phyloP scores from a whole-genome alignment of 30 jellyfish, hydroid and myxozoan species.

The Aurelia sp. region DNA sequence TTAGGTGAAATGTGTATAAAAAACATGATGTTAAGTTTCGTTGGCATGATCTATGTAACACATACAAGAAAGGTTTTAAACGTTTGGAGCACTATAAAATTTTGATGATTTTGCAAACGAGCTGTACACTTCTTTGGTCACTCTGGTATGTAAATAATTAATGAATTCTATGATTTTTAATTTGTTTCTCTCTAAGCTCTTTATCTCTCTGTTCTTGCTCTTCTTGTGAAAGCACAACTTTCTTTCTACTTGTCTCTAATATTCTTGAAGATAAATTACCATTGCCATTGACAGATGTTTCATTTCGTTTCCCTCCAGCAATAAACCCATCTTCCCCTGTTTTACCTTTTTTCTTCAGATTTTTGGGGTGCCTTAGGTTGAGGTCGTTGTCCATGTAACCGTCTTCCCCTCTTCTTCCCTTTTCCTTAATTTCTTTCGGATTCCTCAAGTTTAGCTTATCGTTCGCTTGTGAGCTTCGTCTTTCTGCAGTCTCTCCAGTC shows the following conservation, averaged over 20 bases:
- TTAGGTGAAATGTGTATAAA: no score
- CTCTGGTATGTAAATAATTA: not conserved
- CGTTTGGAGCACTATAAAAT: no score
- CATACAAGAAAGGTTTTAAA: no score
- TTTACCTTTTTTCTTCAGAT: slow-evolving; percentile 33
- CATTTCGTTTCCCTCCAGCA: not conserved
- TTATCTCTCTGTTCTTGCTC: slow-evolving; percentile 24
- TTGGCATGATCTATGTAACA: no score
- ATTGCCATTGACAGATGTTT: not conserved
- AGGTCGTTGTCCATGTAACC: not conserved
- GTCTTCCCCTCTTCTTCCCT: slow-evolving; percentile 4
- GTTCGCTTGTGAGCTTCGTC: no score
- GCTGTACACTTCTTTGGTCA: no score
- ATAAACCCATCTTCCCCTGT: slow-evolving; percentile 59
- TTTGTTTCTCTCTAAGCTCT: slow-evolving; percentile 10
- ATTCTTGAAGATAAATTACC: not conserved
- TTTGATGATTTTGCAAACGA: no score
- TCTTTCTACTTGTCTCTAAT: slow-evolving; percentile 38
- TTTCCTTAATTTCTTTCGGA: not conserved
- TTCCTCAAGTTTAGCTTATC: not conserved
- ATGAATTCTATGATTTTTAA: slow-evolving; percentile 21
- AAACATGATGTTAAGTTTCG: no score
- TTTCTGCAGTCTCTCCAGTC: no score
- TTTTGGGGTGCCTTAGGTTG: slow-evolving; percentile 14
- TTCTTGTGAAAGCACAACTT: not conserved